phyloP scores from a whole-genome alignment of 1,140 invertebrate genomes.

The Campoletis sonorensis region DNA sequence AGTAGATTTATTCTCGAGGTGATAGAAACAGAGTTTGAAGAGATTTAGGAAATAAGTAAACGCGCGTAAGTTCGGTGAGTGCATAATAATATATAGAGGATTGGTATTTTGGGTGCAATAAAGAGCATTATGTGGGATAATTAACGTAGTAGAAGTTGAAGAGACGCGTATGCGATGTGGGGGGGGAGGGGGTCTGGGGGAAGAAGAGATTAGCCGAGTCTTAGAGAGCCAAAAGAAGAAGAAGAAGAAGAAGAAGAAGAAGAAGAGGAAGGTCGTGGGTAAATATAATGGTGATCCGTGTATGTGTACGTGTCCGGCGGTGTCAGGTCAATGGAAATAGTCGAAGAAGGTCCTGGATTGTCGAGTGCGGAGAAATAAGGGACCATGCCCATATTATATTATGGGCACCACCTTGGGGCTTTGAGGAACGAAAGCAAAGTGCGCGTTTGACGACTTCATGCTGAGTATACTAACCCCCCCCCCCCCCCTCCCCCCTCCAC shows the following conservation, averaged over 20 bases:
- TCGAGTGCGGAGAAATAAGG: neutral
- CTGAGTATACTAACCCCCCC: slow-evolving; percentile 9
- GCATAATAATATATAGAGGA: too few relatives aligned
- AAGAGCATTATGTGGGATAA: slow-evolving; percentile 45
- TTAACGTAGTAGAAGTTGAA: slow-evolving; percentile 26
- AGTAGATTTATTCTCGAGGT: too few relatives aligned
- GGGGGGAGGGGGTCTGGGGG: neutral
- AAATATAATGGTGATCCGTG: neutral
- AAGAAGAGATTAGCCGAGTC: slow-evolving; percentile 30
- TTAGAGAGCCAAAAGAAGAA: neutral
- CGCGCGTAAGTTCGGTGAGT: too few relatives aligned
- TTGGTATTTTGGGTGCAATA: slow-evolving; percentile 2
- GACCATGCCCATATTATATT: slow-evolving; percentile 22
- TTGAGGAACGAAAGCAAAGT: slow-evolving; percentile 8
- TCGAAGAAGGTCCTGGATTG: slow-evolving; percentile 14
- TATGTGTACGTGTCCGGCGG: neutral
- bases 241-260: neutral
- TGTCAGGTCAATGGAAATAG: slow-evolving; percentile 12
- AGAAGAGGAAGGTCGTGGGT: neutral
- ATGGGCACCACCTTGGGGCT: slow-evolving; percentile 20
- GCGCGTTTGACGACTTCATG: slow-evolving; percentile 3
- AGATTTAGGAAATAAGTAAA: too few relatives aligned
- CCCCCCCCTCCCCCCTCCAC: too few relatives aligned
- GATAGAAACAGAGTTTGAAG: too few relatives aligned
- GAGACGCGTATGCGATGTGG: too few relatives aligned